Evolutionary conservation across 1,140 invertebrate species (phyloP).

Genomic region (Drosophila nikananu): DNA sequence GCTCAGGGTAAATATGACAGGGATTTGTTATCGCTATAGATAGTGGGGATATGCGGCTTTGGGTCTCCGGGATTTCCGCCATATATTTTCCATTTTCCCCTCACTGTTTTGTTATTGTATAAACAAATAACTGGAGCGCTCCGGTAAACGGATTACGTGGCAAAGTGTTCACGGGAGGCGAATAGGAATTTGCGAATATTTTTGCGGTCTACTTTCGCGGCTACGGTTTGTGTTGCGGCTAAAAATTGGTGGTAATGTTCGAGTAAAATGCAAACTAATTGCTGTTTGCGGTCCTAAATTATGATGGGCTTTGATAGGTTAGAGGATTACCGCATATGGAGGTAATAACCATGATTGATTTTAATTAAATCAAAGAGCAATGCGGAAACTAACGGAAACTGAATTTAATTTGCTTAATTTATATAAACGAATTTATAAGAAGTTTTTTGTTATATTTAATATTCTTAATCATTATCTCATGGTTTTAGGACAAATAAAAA

Average conservation of each 20-base stretch:
- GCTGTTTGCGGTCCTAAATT: constrained; percentile 26
- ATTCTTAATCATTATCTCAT: neutral
- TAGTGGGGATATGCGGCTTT: constrained; percentile 31
- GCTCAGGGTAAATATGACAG: constrained; percentile 37
- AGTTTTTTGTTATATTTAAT: too few species aligned
- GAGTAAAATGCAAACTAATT: constrained; percentile 34
- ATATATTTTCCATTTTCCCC: constrained; percentile 23
- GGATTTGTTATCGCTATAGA: constrained; percentile 34
- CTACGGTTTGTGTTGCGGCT: constrained; percentile 2
- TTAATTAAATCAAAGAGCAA: constrained; percentile 5
- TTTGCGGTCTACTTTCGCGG: constrained; percentile 29
- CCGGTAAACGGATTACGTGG: constrained; percentile 37
- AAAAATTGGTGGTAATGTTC: constrained; percentile 12
- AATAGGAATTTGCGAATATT: constrained; percentile 22
- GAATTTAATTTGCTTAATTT: constrained; percentile 7
- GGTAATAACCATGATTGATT: constrained; percentile 6
- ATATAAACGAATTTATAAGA: neutral
- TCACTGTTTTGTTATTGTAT: constrained; percentile 27
- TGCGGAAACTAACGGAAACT: neutral
- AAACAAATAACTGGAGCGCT: constrained; percentile 40
- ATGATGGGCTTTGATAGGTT: constrained; percentile 9
- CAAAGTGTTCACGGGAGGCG: constrained; percentile 26
- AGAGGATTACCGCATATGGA: constrained; percentile 5
- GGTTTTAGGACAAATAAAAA: neutral
- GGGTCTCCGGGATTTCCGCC: constrained; percentile 5